Percentiles rank a stretch among this genome's conserved stretches.
Conservation (phyloP, 2,888 invertebrate genomes). For the Rhamphomyia laevipes region DNA sequence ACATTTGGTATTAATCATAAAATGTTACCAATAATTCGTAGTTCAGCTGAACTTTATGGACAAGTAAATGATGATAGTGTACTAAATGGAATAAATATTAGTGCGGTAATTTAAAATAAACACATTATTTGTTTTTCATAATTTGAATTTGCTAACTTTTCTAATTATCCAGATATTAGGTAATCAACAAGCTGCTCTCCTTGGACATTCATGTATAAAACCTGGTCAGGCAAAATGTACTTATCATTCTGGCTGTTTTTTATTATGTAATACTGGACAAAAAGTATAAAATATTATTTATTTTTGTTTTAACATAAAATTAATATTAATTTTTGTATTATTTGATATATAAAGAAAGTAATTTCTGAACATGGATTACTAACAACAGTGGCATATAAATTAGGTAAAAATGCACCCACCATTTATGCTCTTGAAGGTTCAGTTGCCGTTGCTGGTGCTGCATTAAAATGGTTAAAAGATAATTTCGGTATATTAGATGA, state of each 20-base stretch:
- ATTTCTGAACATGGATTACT: conserved; percentile 78
- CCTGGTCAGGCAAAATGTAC: conserved; percentile 90
- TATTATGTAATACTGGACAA: conserved; percentile 89
- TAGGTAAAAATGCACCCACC: conserved; percentile 68
- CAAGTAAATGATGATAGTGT: conserved; percentile 52
- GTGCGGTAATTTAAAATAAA: conserved; percentile 34
- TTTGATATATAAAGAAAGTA: conserved; percentile 47
- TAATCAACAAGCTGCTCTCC: conserved; percentile 89
- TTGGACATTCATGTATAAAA: conserved; percentile 82
- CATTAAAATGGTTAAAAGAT: conserved; percentile 85
- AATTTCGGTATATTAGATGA: conserved; percentile 76
- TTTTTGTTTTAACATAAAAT: too few species aligned
- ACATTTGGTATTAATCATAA: conserved; percentile 66
- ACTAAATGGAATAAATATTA: conserved; percentile 51
- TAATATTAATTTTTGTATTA: neutral
- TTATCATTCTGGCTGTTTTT: conserved; percentile 87
- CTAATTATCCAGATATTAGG: conserved; percentile 60
- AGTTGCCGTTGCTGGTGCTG: conserved; percentile 84
- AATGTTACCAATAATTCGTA: conserved; percentile 68
- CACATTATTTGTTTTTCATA: conserved; percentile 4
- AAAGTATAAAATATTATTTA: conserved; percentile 31
- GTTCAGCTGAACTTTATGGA: conserved; percentile 84
- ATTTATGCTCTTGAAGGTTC: conserved; percentile 95
- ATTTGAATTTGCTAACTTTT: neutral
- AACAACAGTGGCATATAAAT: conserved; percentile 82